Conservation (phyloP, 2,797 vertebrate species). For the Malurus splendens region DNA sequence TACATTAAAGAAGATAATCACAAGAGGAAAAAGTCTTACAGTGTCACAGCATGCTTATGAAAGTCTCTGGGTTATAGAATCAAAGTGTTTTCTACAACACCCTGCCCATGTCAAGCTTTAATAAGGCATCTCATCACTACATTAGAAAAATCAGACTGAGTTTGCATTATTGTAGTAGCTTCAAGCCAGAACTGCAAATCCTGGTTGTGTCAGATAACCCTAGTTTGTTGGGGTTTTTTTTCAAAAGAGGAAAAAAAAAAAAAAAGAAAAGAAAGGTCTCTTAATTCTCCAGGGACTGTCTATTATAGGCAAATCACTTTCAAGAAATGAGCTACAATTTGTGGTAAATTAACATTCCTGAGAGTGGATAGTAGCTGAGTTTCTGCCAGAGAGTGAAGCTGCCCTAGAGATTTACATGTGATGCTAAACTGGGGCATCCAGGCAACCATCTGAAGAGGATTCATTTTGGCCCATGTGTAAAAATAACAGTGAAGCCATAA, state of each 20-base stretch:
- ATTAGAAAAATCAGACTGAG: not conserved
- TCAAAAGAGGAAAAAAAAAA: too few relatives aligned
- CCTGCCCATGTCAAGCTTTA: not conserved
- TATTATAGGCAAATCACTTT: not conserved
- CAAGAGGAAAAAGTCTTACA: not conserved
- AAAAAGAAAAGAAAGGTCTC: not conserved
- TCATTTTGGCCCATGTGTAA: not conserved
- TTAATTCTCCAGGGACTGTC: not conserved
- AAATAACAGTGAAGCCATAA: not conserved
- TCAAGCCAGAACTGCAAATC: not conserved
- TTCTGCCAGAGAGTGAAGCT: not conserved
- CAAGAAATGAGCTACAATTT: constrained; percentile 4
- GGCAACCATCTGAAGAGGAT: not conserved
- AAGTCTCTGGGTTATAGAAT: constrained; percentile 2
- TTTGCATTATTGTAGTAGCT: not conserved
- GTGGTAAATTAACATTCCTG: constrained; percentile 10
- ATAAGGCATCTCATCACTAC: not conserved
- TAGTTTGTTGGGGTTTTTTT: too few relatives aligned
- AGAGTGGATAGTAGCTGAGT: not conserved
- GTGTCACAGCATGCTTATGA: not conserved
- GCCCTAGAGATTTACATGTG: not conserved
- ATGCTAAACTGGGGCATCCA: not conserved
- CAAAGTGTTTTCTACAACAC: not conserved
- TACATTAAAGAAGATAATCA: constrained; percentile 5
- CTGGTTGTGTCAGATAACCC: not conserved